phyloP scores from a whole-genome alignment of 2,888 invertebrate species.

The Hesperia comma region DNA sequence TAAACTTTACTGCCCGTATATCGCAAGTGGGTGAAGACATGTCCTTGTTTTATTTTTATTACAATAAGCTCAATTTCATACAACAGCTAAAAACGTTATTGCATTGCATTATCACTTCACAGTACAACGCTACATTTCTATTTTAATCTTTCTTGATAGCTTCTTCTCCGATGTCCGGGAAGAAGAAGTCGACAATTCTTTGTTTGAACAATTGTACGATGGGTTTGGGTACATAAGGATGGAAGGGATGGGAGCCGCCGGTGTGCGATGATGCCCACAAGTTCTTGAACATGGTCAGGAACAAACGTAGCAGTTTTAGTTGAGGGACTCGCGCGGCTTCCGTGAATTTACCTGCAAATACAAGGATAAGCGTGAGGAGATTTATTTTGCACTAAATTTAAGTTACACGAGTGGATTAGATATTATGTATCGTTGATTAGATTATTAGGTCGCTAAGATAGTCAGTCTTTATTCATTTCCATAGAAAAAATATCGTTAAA shows the following conservation, averaged over 20 bases:
- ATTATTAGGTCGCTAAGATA: too few species aligned
- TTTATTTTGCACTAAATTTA: too few species aligned
- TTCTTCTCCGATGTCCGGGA: slow-evolving; percentile 51
- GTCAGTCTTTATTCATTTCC: too few species aligned
- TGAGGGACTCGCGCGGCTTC: slow-evolving; percentile 54
- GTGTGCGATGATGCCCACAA: slow-evolving; percentile 41
- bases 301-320: slow-evolving; percentile 50
- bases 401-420: too few species aligned
- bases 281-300: slow-evolving; percentile 54
- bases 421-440: too few species aligned
- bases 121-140: too few species aligned
- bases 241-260: slow-evolving; percentile 55
- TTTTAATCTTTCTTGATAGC: slow-evolving; percentile 20
- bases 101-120: too few species aligned
- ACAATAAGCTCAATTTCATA: neutral
- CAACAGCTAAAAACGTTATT: neutral
- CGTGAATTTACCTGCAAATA: slow-evolving; percentile 53
- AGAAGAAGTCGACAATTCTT: slow-evolving; percentile 52
- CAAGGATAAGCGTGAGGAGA: slow-evolving; percentile 5
- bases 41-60: neutral
- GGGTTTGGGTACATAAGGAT: slow-evolving; percentile 51
- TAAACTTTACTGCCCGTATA: too few species aligned
- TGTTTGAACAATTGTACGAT: slow-evolving; percentile 49
- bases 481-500: too few species aligned
- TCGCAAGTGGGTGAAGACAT: neutral